Conservation (phyloP, 2,113 vertebrate genomes). For the Camelus bactrianus region DNA sequence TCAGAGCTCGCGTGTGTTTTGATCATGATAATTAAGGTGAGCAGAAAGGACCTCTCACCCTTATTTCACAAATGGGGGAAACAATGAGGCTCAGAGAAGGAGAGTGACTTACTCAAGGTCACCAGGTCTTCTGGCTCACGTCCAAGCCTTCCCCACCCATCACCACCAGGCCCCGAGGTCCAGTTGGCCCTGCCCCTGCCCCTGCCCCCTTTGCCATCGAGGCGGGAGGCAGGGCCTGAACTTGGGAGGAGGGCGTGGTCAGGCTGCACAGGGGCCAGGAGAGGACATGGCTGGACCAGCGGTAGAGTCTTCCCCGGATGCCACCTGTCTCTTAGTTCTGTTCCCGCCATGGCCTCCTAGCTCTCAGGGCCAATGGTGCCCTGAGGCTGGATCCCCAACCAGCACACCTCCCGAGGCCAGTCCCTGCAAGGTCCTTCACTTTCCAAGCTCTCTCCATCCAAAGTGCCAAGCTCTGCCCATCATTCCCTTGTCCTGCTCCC, state of each 20-base stretch:
- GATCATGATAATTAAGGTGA: neutral
- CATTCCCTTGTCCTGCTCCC: neutral
- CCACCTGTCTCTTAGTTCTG: neutral
- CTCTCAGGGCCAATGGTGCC: neutral
- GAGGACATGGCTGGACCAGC: neutral
- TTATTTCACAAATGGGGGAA: neutral
- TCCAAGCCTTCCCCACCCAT: accelerated
- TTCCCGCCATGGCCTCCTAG: neutral
- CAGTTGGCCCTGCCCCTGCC: neutral
- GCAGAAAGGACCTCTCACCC: neutral
- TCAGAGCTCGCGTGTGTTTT: accelerated
- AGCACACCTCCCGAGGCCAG: neutral
- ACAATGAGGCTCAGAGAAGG: neutral
- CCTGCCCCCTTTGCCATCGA: neutral
- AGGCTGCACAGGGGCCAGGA: neutral
- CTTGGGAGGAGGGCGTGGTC: neutral
- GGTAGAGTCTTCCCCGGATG: neutral
- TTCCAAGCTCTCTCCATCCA: neutral
- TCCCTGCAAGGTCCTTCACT: neutral
- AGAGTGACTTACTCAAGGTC: neutral
- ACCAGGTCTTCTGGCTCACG: neutral
- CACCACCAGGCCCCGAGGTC: neutral
- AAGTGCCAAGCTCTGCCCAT: neutral
- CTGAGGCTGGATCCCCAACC: neutral
- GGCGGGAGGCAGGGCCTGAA: neutral